These are phyloP conservation scores for Agonopterix arenella DNA, from an alignment of 2,888 invertebrate species.

Conservation along the genomic window DNA sequence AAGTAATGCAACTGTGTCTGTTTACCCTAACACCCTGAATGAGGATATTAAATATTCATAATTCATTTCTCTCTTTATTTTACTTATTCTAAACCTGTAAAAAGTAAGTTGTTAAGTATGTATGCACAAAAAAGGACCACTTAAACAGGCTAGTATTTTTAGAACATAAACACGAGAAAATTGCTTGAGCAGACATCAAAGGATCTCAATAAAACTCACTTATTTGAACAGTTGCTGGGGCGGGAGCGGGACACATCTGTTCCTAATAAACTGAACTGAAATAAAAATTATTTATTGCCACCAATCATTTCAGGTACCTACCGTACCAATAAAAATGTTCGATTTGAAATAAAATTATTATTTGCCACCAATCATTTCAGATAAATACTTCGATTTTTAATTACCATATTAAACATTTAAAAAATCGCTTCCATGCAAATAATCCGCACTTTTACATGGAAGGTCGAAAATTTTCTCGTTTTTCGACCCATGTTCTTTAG, in stretches of 20 bases:
- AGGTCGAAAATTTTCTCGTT: too few species aligned
- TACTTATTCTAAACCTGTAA: not conserved
- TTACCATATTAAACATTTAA: too few species aligned
- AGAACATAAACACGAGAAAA: slow-evolving; percentile 45
- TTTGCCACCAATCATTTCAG: too few species aligned
- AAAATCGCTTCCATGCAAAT: too few species aligned
- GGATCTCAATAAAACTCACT: slow-evolving; percentile 54
- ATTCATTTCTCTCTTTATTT: not conserved
- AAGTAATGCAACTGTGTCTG: too few species aligned
- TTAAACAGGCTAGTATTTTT: slow-evolving; percentile 26
- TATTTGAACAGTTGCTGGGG: slow-evolving; percentile 45
- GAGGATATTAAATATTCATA: not conserved
- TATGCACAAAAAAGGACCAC: not conserved
- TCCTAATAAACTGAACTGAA: slow-evolving; percentile 52
- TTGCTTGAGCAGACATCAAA: slow-evolving; percentile 59
- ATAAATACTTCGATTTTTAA: too few species aligned
- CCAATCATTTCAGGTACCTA: slow-evolving; percentile 31
- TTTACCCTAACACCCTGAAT: too few species aligned
- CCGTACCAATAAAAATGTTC: slow-evolving; percentile 1
- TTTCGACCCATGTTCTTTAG: too few species aligned
- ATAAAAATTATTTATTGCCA: slow-evolving; percentile 41
- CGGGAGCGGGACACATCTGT: slow-evolving; percentile 51
- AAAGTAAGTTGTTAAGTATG: not conserved
- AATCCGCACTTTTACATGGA: too few species aligned
- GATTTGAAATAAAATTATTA: too few species aligned